A percentile compares a stretch with the other conserved stretches of the same genome.
These are phyloP conservation scores for Amphipoea lucens DNA, from an alignment of 2,888 invertebrate species.

Conservation along the genomic window DNA sequence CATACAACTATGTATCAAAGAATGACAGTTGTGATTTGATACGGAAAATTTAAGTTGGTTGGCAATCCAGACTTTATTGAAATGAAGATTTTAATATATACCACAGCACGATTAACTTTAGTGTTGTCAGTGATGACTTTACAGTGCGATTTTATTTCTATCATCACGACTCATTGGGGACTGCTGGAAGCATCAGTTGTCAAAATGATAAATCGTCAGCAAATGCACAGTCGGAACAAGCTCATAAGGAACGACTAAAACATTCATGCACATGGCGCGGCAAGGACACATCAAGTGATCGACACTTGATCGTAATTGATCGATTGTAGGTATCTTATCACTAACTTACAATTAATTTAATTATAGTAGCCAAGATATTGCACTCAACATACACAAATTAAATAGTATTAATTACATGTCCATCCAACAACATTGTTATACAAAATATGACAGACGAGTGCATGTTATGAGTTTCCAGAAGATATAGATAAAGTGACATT, in stretches of 20 bases:
- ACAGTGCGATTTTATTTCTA: neutral
- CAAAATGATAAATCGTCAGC: neutral
- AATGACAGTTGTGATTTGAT: neutral
- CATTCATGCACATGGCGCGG: constrained; percentile 18
- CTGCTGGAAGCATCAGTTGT: neutral
- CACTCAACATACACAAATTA: constrained; percentile 1
- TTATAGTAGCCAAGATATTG: neutral
- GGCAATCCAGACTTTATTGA: neutral
- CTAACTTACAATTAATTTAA: constrained; percentile 5
- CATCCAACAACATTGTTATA: neutral
- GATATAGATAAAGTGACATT: too few relatives aligned
- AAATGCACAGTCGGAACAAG: neutral
- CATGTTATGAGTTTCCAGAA: neutral
- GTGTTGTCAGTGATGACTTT: neutral
- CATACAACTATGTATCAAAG: too few relatives aligned
- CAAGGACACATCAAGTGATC: constrained; percentile 43
- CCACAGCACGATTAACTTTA: neutral
- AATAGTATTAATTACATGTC: neutral
- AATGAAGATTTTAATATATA: neutral
- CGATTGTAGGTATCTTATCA: constrained; percentile 17
- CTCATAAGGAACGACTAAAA: constrained; percentile 24
- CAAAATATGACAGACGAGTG: neutral
- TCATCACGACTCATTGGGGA: neutral
- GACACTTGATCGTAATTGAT: constrained; percentile 28
- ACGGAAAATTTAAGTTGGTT: neutral